These are phyloP conservation scores for Rynchops niger DNA, from an alignment of 2,113 vertebrate species.

Conservation along the genomic window DNA sequence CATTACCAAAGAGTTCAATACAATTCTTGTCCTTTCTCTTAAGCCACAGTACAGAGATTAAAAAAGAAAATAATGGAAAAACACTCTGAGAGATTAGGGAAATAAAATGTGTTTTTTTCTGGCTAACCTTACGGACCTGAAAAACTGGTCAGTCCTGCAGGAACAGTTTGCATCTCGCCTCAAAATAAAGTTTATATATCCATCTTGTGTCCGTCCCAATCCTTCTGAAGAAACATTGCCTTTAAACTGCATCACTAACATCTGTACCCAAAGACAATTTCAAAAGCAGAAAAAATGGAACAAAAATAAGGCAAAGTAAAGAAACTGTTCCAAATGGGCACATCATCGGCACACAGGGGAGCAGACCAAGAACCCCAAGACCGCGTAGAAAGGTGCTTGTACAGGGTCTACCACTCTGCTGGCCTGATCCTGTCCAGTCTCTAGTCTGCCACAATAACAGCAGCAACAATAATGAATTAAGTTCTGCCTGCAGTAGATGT, in stretches of 20 bases:
- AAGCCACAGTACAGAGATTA: background rate
- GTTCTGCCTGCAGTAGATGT: constrained; percentile 31
- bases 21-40: background rate
- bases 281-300: background rate
- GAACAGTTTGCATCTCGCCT: background rate
- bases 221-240: background rate
- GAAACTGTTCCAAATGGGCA: background rate
- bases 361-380: background rate
- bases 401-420: background rate
- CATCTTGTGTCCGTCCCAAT: background rate
- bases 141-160: background rate
- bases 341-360: background rate
- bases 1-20: background rate
- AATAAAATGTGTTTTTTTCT: background rate
- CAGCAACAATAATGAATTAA: background rate
- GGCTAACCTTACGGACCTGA: background rate
- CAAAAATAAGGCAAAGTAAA: background rate
- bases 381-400: background rate
- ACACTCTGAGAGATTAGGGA: background rate
- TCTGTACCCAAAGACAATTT: background rate
- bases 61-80: background rate
- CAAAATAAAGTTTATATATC: background rate
- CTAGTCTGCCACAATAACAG: background rate
- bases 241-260: background rate
- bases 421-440: background rate